Evolutionary conservation across 2,797 vertebrate genomes (phyloP).

Genomic region (Hozukius guyotensis): DNA sequence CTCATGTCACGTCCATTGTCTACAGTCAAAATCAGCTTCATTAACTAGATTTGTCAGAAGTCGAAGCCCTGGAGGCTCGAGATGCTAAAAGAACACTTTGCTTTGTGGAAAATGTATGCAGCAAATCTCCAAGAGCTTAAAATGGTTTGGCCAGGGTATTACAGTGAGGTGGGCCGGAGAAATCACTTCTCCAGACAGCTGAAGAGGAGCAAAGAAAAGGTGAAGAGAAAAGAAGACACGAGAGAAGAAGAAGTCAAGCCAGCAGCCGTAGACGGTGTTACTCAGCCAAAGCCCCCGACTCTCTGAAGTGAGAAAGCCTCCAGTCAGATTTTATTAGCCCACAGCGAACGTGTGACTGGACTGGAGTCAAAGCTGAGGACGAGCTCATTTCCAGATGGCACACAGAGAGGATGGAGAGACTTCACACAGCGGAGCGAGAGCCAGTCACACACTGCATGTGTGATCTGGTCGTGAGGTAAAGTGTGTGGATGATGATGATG

Average conservation of each 20-base stretch:
- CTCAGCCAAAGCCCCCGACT: slow-evolving; percentile 46
- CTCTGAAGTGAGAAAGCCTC: slow-evolving; percentile 58
- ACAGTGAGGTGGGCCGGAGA: slow-evolving; percentile 19
- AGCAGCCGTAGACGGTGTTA: slow-evolving; percentile 32
- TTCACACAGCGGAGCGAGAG: slow-evolving; percentile 37
- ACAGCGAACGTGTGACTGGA: slow-evolving; percentile 33
- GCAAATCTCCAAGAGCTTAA: slow-evolving; percentile 50
- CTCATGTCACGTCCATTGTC: background rate
- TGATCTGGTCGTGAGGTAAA: slow-evolving; percentile 37
- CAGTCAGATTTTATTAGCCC: slow-evolving; percentile 58
- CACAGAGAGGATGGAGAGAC: slow-evolving; percentile 25
- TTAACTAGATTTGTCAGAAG: slow-evolving; percentile 27
- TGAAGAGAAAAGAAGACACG: background rate
- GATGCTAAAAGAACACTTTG: slow-evolving; percentile 39
- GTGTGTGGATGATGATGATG: slow-evolving; percentile 17
- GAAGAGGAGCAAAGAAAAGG: background rate
- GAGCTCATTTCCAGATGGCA: slow-evolving; percentile 69
- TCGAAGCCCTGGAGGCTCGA: slow-evolving; percentile 27
- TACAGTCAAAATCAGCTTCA: slow-evolving; percentile 6
- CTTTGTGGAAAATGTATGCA: slow-evolving; percentile 47
- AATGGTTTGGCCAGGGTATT: slow-evolving; percentile 17
- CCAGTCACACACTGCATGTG: slow-evolving; percentile 16
- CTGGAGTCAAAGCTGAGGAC: slow-evolving; percentile 35
- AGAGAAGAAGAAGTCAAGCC: slow-evolving; percentile 16
- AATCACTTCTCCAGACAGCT: slow-evolving; percentile 52